These are phyloP conservation scores for Platycercus adscitus DNA, from an alignment of 2,113 vertebrate species.

Conservation along the genomic window DNA sequence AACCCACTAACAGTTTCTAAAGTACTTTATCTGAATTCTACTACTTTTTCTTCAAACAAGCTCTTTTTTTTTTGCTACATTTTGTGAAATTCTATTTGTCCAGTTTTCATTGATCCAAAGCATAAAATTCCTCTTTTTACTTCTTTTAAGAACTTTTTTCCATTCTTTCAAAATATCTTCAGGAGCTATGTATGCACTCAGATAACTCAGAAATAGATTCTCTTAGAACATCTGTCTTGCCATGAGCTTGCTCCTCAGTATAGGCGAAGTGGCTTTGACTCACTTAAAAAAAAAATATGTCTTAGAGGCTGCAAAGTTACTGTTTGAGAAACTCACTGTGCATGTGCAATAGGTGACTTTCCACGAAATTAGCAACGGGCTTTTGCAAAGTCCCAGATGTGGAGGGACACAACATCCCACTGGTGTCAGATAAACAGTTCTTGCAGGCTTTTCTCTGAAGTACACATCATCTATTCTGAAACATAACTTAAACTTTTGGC, in stretches of 20 bases:
- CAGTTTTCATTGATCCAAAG: background rate
- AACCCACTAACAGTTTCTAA: background rate
- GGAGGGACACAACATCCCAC: background rate
- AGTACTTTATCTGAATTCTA: background rate
- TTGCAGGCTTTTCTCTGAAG: background rate
- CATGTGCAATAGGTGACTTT: background rate
- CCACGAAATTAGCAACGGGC: background rate
- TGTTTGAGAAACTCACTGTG: background rate
- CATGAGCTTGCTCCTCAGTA: background rate
- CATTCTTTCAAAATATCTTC: constrained; percentile 15
- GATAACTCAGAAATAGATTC: constrained; percentile 43
- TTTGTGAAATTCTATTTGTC: constrained; percentile 42
- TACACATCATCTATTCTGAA: background rate
- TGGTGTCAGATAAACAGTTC: background rate
- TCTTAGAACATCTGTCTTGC: constrained; percentile 15
- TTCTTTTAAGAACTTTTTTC: background rate
- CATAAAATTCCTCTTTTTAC: background rate
- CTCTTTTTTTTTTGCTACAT: background rate
- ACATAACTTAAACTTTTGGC: background rate
- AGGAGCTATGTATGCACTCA: background rate
- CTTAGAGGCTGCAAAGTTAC: constrained; percentile 4
- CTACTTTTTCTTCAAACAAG: background rate
- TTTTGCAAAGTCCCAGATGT: background rate
- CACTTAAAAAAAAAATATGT: background rate
- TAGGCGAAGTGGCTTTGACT: constrained; percentile 16